A percentile compares a stretch with the other conserved stretches of the same genome.
Conservation (phyloP, 1,140 invertebrate genomes). For the Scaptomyza hsui region DNA sequence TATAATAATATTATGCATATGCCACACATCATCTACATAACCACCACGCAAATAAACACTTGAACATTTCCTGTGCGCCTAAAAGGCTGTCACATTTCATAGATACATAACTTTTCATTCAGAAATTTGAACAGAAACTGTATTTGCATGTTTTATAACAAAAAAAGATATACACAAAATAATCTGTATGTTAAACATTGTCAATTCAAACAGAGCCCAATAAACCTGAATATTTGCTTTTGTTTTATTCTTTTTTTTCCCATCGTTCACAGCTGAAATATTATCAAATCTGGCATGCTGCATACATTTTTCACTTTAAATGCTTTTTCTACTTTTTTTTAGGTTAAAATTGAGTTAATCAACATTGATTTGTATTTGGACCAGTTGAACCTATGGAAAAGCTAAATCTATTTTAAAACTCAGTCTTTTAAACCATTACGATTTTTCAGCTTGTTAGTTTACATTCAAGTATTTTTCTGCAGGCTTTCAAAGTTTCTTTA, state of each 20-base stretch:
- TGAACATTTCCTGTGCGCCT: slow-evolving; percentile 21
- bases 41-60: slow-evolving; percentile 2
- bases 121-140: slow-evolving; percentile 5
- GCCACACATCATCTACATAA: neutral
- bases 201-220: slow-evolving; percentile 3
- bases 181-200: slow-evolving; percentile 1
- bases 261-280: neutral
- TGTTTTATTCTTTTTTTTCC: no score
- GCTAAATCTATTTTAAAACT: no score
- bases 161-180: neutral
- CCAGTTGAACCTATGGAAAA: no score
- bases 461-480: no score
- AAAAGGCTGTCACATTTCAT: slow-evolving; percentile 35
- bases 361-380: neutral
- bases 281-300: slow-evolving; percentile 10
- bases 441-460: no score
- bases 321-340: no score
- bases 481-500: neutral
- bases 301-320: slow-evolving; percentile 1
- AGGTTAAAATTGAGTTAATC: neutral
- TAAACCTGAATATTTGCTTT: neutral
- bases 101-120: slow-evolving; percentile 14
- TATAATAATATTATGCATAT: slow-evolving; percentile 22
- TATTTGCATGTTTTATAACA: slow-evolving; percentile 36
- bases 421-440: no score